Evolutionary conservation across 2,113 vertebrate species (phyloP).

Genomic region (Cromileptes altivelis): DNA sequence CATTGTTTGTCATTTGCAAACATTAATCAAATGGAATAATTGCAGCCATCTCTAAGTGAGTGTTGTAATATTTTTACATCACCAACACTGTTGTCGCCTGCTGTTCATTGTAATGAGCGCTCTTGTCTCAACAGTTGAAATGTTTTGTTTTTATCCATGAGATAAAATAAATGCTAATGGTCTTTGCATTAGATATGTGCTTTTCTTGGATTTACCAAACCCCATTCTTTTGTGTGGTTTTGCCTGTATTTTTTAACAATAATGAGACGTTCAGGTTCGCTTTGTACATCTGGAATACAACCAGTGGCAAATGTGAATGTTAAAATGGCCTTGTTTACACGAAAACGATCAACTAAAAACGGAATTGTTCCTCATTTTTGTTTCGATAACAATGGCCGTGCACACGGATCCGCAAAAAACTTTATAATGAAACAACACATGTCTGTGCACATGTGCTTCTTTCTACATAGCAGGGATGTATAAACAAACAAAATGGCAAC

Average conservation of each 20-base stretch:
- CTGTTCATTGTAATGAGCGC: background rate
- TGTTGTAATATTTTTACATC: background rate
- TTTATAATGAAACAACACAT: too few species aligned
- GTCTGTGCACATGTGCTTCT: too few species aligned
- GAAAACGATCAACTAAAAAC: too few species aligned
- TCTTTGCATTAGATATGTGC: background rate
- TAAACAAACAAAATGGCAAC: too few species aligned
- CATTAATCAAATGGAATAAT: conserved; percentile 26
- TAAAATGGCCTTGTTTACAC: background rate
- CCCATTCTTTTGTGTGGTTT: too few species aligned
- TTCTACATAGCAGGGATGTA: too few species aligned
- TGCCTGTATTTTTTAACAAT: background rate
- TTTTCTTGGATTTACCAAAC: background rate
- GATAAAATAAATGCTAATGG: background rate
- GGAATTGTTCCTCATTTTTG: too few species aligned
- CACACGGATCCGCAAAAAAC: too few species aligned
- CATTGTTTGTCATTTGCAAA: conserved; percentile 7
- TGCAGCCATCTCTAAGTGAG: background rate
- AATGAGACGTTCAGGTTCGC: background rate
- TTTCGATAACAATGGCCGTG: too few species aligned
- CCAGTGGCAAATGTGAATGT: background rate
- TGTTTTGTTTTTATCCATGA: background rate
- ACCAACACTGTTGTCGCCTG: background rate
- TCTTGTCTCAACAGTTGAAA: background rate
- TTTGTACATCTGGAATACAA: background rate